Evolutionary conservation across 2,888 invertebrate species (phyloP), one percentile per base, ranked within the genome.

Genomic region (Melanchra persicariae): DNA sequence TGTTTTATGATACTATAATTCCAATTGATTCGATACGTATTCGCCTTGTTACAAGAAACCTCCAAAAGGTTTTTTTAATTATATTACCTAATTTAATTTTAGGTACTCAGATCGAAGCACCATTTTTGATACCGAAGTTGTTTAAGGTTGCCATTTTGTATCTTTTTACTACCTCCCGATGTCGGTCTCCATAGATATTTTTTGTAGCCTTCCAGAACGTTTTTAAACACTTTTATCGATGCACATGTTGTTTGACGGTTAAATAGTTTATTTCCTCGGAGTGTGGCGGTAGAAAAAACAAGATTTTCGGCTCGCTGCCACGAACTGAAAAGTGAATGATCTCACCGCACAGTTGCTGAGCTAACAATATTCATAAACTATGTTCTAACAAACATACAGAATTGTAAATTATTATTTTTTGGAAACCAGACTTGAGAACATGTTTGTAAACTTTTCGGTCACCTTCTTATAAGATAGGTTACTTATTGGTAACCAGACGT

Each of bases 281-380:
- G 79, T 68, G 37, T 72, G 40, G 59, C 66, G 47, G 60, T 65
- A 72, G 70, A 80, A 77, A 74, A 83, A 74, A 49, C 55, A 30
- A 22, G 55, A 57, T 52, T 81, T 85, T 83, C 83, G 85, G 85
- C 85, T 67, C 79, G 67, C 47, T 85, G 85, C 84, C 84, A 85
- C 34, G 79, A 24, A 67, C 68, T n/a, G 8, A 84, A 72, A 7
- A 34, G 73, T 63, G 49, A 60, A 45, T 84, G 84, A 84, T 85
- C 81, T 85, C 84, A 84, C 65, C 47, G 10, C 49, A 19, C 15
- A 52, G 74, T 64, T 58, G 66, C 68, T 45, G 54, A 51, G 74
- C 69, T 63, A 70, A 83, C 72, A 74, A 76, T 74, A 81, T 80
- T 70, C 65, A 58, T 77, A 74, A 76, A 79, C 63, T 75, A 69